Base-by-base conservation (phyloP, 92 coral and sea anemone genomes). In the Parazoanthus swiftii region DNA sequence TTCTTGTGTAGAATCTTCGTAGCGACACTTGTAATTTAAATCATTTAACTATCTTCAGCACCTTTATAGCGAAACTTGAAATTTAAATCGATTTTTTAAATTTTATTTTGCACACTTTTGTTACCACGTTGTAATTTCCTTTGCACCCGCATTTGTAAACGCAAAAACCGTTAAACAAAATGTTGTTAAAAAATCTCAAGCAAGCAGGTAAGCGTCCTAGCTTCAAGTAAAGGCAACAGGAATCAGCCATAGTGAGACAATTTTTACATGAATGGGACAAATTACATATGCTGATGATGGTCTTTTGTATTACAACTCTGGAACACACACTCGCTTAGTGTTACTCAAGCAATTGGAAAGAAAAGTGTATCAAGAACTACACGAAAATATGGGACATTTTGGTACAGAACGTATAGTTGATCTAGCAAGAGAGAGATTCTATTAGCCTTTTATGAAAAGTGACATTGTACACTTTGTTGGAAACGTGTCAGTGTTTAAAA, bases 331-430 rank as follows among this genome's bases (percentile, higher is more conserved):
- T 46, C 88, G 85, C 0, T 50, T 89, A 39, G 90, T 89, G 36
- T 71, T 92, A 58, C 92, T 92, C 13, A 86, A 75, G 76, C 74
- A 85, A 70, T 68, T 42, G 33, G 89, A 78, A 48, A 43, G 63
- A 18, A 35, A 42, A 38, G 94, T 89, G 25, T 91, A 89, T 51
- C 58, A 73, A 51, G 89, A 91, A 86, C 88, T 91, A 15, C 92
- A 89, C 59, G 89, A 91, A 35, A 63, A 91, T 25, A 91, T 85
- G 90, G 94, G 92, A 67, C 93, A 91, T 86, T 65, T 91, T 36
- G 90, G 88, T 37, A 81, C 85, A 8, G 93, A 86, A 29, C 90
- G 89, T 35, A 80, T 85, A 13, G 18, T 83, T 54, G 89, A 74
- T 10, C 66, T 91, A 37, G 94, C 94, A 38, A 65, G 90, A 82